Conservation (phyloP, 2,888 invertebrate genomes). For the Ornithoptera priamus region DNA sequence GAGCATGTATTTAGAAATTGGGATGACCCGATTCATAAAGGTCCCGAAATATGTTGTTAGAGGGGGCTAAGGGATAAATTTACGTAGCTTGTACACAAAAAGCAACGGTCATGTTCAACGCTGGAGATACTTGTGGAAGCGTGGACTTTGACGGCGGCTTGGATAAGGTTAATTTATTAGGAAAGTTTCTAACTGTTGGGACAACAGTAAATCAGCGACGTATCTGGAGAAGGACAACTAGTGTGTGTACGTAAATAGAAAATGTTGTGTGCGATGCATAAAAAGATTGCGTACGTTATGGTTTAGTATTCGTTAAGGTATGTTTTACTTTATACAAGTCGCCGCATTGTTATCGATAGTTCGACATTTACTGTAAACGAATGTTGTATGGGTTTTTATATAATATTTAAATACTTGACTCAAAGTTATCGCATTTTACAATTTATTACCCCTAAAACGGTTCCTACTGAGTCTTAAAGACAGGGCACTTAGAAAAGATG, state of each 20-base stretch:
- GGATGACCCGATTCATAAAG: slow-evolving; percentile 73
- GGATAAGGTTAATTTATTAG: slow-evolving; percentile 77
- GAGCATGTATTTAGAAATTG: slow-evolving; percentile 60
- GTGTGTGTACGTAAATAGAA: slow-evolving; percentile 25
- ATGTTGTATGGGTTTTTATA: neutral
- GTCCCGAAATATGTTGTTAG: slow-evolving; percentile 60
- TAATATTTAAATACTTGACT: no score
- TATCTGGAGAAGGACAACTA: slow-evolving; percentile 29
- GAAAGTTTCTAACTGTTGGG: slow-evolving; percentile 63
- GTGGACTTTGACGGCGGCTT: slow-evolving; percentile 71
- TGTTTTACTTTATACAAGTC: neutral
- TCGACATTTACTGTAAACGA: neutral
- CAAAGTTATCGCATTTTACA: no score
- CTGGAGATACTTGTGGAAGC: slow-evolving; percentile 61
- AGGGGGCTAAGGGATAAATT: slow-evolving; percentile 63
- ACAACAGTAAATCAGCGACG: slow-evolving; percentile 64
- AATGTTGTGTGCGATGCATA: slow-evolving; percentile 13
- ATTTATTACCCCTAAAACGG: no score
- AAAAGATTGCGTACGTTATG: neutral
- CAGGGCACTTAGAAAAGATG: no score
- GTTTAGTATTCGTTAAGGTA: neutral
- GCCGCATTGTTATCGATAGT: neutral
- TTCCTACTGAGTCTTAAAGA: no score
- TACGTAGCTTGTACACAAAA: slow-evolving; percentile 66
- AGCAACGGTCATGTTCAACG: slow-evolving; percentile 56